Conservation (phyloP, 2,888 invertebrate genomes). For the Cerastoderma edule region DNA sequence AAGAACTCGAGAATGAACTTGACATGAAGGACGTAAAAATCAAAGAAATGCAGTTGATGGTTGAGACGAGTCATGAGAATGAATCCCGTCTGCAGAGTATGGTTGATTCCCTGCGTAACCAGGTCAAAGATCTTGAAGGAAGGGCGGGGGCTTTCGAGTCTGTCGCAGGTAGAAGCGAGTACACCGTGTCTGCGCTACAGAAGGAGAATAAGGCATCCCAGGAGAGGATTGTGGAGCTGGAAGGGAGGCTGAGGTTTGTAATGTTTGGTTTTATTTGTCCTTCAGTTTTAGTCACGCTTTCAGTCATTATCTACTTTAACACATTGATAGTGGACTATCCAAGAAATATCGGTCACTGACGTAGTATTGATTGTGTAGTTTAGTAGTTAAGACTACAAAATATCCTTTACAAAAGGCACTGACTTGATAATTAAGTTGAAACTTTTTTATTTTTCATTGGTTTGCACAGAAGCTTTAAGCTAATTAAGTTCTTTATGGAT, state of each 20-base stretch:
- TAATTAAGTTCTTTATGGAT: no score
- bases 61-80: slow-evolving; percentile 78
- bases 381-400: no score
- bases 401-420: no score
- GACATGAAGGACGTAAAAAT: slow-evolving; percentile 81
- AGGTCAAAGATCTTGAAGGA: slow-evolving; percentile 78
- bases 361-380: no score
- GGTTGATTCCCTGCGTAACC: slow-evolving; percentile 74
- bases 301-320: no score
- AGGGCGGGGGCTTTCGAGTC: slow-evolving; percentile 76
- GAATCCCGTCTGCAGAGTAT: slow-evolving; percentile 74
- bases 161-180: slow-evolving; percentile 79
- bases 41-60: slow-evolving; percentile 74
- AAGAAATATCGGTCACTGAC: no score
- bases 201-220: slow-evolving; percentile 77
- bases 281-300: no score
- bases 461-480: no score
- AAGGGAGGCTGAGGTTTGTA: slow-evolving; percentile 79
- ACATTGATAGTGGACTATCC: no score
- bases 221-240: slow-evolving; percentile 81
- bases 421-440: no score
- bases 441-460: no score
- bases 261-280: no score
- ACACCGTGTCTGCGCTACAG: slow-evolving; percentile 80
- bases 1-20: slow-evolving; percentile 76